Evolutionary conservation across 2,113 vertebrate species (phyloP).

Genomic region (Tragelaphus buxtoni): DNA sequence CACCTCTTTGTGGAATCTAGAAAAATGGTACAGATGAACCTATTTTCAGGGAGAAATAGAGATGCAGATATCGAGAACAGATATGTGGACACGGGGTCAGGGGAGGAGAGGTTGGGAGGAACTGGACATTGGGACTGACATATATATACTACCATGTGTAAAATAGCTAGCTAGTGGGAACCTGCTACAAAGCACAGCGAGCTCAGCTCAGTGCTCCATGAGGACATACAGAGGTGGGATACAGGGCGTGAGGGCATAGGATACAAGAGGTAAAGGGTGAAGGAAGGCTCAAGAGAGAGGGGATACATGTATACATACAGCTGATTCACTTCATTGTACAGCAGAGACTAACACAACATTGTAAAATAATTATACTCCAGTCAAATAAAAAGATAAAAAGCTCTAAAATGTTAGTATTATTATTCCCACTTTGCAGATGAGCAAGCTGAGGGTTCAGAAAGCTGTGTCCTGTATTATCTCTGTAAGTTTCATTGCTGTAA

Average conservation of each 20-base stretch:
- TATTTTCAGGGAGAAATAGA: not conserved
- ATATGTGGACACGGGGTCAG: accelerated
- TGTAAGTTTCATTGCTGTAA: not conserved
- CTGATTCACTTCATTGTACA: not conserved
- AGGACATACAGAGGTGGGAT: not conserved
- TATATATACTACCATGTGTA: not conserved
- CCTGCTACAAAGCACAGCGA: not conserved
- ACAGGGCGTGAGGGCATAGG: not conserved
- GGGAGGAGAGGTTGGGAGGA: not conserved
- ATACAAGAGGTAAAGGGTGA: not conserved
- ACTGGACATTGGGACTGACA: not conserved
- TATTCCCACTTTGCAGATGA: not conserved
- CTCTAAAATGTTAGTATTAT: not conserved
- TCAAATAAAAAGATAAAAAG: not conserved
- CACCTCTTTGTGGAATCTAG: not conserved
- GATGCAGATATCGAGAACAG: not conserved
- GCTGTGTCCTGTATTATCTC: not conserved
- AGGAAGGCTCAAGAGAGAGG: not conserved
- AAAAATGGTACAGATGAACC: not conserved
- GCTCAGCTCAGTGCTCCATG: not conserved
- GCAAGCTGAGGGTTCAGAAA: not conserved
- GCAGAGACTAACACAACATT: not conserved
- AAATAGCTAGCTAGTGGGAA: not conserved
- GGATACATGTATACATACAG: not conserved
- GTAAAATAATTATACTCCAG: not conserved